Base-by-base conservation (phyloP, 2,888 invertebrate species). In the Hirtodrosophila cameraria region DNA sequence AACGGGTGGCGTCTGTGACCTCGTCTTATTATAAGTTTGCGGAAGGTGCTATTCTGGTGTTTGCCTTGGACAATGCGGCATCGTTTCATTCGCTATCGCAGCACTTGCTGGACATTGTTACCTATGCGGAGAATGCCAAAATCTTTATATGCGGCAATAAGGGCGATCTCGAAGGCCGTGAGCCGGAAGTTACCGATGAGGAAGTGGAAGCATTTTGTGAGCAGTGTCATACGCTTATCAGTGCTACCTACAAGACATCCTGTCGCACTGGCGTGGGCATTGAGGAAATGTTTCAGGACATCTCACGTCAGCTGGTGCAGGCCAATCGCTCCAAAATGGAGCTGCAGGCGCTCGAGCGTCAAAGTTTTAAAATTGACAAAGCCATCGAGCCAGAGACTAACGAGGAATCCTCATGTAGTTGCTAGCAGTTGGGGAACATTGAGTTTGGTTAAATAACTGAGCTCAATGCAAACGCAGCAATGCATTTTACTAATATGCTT, bases 1-100 rank as follows among this genome's bases (percentile, higher is more conserved):
- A 98, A 91, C 93, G 98, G 81, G 97, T 98, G 67, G 97, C 97
- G 38, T 97, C 97, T 2, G 96, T 98, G 13, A 98, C 98, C 8
- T 97, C 97, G 20, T 97, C 97, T 88, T 98, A 98, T 90, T 98
- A 97, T 90, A 97, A 98, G 91, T 97, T 97, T 92, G 96, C 98
- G 2, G 97, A 97, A 90, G 98, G 97, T 62, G 98, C 97, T 57
- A 94, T 98, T 80, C 92, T 98, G 66, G 97, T 97, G 4, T 98
- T 97, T 92, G 95, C 97, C 28, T 92, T 97, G 70, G 97, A 97
- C 88, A 97, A 97, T 92, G 94, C 96, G 6, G 96, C 97, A 28
- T 97, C 97, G 6, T 98, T 98, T 92, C 96, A 97, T 91, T 94
- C 96, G 15, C 90, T 98, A 33, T 97, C 97, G 31, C 97, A 98